Conservation (phyloP, 37 sponge, comb jelly and placozoan species). For the Eunapius fragilis region DNA sequence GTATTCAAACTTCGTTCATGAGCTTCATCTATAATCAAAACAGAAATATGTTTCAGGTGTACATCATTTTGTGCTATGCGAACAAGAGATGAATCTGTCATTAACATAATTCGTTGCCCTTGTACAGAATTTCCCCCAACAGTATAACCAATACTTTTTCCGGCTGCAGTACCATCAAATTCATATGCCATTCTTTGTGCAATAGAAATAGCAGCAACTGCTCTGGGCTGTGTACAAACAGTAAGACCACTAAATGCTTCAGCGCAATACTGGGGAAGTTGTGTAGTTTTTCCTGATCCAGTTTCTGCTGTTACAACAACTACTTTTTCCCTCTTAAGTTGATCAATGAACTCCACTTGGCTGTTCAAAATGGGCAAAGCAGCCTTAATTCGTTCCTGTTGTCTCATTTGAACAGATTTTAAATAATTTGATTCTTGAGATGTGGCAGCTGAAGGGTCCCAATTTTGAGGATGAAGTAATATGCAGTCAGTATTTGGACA, state of each 20-base stretch:
- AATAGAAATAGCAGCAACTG: conserved; percentile 80
- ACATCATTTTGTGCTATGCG: conserved; percentile 64
- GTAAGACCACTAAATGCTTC: conserved; percentile 62
- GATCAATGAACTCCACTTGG: neutral
- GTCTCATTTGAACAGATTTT: neutral
- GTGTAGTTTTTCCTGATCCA: conserved; percentile 94
- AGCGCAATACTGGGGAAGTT: conserved; percentile 88
- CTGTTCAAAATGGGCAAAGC: neutral
- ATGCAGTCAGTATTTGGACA: neutral
- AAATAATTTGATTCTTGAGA: neutral
- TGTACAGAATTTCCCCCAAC: conserved; percentile 38
- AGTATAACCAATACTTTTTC: conserved; percentile 56
- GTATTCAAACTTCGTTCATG: conserved; percentile 88
- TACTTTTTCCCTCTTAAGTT: conserved; percentile 21
- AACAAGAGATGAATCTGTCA: conserved; percentile 75
- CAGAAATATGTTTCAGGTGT: conserved; percentile 52
- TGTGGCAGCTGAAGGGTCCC: neutral
- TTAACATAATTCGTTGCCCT: conserved; percentile 40
- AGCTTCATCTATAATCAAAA: conserved; percentile 84
- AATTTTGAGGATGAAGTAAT: neutral
- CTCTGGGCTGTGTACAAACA: conserved; percentile 88
- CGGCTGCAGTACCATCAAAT: conserved; percentile 39
- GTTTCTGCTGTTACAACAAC: conserved; percentile 85
- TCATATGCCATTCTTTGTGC: conserved; percentile 74
- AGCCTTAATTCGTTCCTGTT: neutral